These are phyloP conservation scores for Entomyzon cyanotis DNA, from an alignment of 2,113 vertebrate genomes.

Conservation along the genomic window DNA sequence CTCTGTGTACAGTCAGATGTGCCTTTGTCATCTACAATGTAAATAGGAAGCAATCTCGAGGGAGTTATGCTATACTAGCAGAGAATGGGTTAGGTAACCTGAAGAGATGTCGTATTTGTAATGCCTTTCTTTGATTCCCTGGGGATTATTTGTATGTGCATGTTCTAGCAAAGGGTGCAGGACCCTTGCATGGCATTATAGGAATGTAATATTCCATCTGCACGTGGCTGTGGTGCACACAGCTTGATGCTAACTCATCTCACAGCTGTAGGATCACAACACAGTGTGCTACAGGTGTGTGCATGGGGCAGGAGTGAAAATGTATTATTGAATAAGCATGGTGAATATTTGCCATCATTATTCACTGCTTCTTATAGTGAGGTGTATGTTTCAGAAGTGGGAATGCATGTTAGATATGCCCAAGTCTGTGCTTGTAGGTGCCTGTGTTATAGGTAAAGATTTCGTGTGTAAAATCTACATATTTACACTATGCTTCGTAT, in stretches of 20 bases:
- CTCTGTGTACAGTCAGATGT: background rate
- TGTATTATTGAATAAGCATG: accelerated
- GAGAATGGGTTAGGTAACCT: background rate
- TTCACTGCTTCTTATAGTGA: background rate
- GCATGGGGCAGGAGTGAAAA: accelerated
- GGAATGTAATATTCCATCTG: background rate
- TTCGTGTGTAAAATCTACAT: background rate
- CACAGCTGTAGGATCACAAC: background rate
- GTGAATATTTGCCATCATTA: background rate
- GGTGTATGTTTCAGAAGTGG: background rate
- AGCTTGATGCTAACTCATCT: background rate
- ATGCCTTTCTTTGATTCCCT: background rate
- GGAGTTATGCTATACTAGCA: background rate
- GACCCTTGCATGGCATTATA: background rate
- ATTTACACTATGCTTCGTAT: background rate
- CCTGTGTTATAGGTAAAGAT: background rate
- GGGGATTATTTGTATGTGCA: background rate
- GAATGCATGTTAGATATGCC: background rate
- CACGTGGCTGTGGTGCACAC: background rate
- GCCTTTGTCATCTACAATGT: background rate
- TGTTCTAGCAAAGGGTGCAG: background rate
- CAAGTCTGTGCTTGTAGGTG: background rate
- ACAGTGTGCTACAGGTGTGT: background rate
- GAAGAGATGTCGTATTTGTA: background rate
- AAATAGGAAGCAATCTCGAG: background rate